These are phyloP conservation scores for Erethizon dorsatum DNA, from an alignment of 2,797 vertebrate species.

Conservation along the genomic window DNA sequence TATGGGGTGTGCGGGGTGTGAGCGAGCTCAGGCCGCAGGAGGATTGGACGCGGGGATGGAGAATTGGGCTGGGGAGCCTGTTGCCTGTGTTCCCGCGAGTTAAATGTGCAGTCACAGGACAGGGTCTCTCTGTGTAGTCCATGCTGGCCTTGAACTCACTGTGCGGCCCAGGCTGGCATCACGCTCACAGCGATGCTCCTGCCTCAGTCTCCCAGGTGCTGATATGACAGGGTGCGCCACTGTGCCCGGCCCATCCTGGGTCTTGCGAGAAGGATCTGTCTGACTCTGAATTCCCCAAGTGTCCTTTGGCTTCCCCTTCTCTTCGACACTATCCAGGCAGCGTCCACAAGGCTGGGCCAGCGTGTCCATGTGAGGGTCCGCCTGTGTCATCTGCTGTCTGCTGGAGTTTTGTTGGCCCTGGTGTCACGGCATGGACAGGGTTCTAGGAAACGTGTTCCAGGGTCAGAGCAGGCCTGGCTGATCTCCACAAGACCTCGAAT, in stretches of 20 bases:
- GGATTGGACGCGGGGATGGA: no score
- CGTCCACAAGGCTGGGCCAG: not conserved
- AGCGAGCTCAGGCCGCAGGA: no score
- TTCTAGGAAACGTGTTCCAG: not conserved
- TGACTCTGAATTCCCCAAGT: accelerated
- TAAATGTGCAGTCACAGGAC: no score
- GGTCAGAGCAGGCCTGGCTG: not conserved
- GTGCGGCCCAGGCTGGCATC: no score
- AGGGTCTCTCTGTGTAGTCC: no score
- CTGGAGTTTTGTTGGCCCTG: not conserved
- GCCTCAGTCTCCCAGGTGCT: not conserved
- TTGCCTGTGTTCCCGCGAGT: no score
- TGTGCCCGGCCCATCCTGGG: not conserved
- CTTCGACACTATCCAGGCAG: not conserved
- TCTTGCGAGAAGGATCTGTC: not conserved
- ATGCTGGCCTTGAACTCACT: no score
- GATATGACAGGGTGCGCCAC: not conserved
- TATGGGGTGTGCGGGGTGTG: no score
- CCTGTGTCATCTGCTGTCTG: not conserved
- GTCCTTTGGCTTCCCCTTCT: not conserved
- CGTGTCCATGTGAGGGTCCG: not conserved
- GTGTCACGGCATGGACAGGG: no score
- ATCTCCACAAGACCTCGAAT: not conserved
- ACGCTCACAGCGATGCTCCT: no score
- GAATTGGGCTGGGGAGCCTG: no score